phyloP scores from a whole-genome alignment of 2,888 invertebrate species.

The Platerodrilus igneus region DNA sequence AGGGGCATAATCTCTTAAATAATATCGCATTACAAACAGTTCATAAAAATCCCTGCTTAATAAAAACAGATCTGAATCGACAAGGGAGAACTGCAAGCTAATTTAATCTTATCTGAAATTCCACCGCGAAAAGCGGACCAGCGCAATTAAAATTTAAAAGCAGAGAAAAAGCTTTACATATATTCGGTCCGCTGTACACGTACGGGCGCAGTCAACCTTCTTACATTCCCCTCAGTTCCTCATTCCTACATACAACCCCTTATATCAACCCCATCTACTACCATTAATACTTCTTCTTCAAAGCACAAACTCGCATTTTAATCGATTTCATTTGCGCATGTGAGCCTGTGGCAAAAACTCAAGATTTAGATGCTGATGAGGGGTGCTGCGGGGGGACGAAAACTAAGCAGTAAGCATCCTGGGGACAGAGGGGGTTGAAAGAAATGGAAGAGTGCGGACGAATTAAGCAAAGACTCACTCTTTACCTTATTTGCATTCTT shows the following conservation, averaged over 20 bases:
- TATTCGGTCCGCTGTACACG: slow-evolving; percentile 47
- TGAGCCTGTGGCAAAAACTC: slow-evolving; percentile 55
- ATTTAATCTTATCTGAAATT: slow-evolving; percentile 29
- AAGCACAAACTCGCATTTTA: slow-evolving; percentile 61
- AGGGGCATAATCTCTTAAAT: too few species aligned
- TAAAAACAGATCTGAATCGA: too few species aligned
- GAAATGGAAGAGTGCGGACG: slow-evolving; percentile 50
- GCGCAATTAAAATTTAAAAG: slow-evolving; percentile 45
- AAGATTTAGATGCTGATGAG: slow-evolving; percentile 44
- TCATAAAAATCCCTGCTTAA: too few species aligned
- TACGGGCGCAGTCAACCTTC: slow-evolving; percentile 49
- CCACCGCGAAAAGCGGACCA: slow-evolving; percentile 38
- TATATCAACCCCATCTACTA: slow-evolving; percentile 39
- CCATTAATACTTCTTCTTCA: slow-evolving; percentile 54
- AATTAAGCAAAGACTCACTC: slow-evolving; percentile 50
- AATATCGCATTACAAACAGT: too few species aligned
- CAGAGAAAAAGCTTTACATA: slow-evolving; percentile 44
- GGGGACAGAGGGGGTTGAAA: slow-evolving; percentile 38
- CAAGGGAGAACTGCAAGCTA: too few species aligned
- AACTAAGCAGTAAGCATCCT: slow-evolving; percentile 39
- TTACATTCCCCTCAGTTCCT: slow-evolving; percentile 38
- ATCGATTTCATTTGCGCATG: slow-evolving; percentile 67
- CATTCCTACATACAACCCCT: slow-evolving; percentile 30
- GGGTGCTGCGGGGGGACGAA: slow-evolving; percentile 36
- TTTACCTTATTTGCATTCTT: slow-evolving; percentile 48